Evolutionary conservation across 2,797 vertebrate genomes (phyloP).

Genomic region (Adelosebastes latens): DNA sequence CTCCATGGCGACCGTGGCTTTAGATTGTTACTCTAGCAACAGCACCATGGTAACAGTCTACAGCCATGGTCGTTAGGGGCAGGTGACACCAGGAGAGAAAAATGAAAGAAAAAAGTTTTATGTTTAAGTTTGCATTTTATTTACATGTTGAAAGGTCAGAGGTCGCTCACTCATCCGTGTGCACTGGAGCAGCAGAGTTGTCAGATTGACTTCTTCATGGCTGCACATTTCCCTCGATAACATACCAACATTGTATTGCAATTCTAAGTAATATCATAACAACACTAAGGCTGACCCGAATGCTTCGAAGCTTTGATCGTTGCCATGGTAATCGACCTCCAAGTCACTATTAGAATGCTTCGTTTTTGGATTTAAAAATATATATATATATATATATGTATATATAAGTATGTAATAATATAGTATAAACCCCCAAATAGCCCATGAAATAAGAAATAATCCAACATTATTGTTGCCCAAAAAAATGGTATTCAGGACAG

Average conservation of each 20-base stretch:
- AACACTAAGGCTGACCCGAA: too few relatives aligned
- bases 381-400: too few relatives aligned
- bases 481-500: too few relatives aligned
- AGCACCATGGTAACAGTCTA: conserved; percentile 98
- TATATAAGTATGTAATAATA: too few relatives aligned
- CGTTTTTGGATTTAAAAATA: too few relatives aligned
- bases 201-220: background rate
- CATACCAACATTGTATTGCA: background rate
- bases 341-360: too few relatives aligned
- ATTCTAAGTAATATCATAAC: background rate
- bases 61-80: conserved; percentile 99
- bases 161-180: background rate
- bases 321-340: too few relatives aligned
- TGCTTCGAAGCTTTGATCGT: too few relatives aligned
- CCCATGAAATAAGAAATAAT: too few relatives aligned
- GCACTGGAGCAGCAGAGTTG: background rate
- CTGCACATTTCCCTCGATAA: background rate
- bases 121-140: background rate
- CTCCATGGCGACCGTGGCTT: conserved; percentile 99
- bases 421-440: too few relatives aligned
- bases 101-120: background rate
- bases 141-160: conserved; percentile 1
- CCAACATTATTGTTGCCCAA: too few relatives aligned
- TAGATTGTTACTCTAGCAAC: conserved; percentile 99
- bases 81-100: conserved; percentile 66